Base-by-base conservation (phyloP, 2,113 vertebrate species). In the Zosterops japonicus region DNA sequence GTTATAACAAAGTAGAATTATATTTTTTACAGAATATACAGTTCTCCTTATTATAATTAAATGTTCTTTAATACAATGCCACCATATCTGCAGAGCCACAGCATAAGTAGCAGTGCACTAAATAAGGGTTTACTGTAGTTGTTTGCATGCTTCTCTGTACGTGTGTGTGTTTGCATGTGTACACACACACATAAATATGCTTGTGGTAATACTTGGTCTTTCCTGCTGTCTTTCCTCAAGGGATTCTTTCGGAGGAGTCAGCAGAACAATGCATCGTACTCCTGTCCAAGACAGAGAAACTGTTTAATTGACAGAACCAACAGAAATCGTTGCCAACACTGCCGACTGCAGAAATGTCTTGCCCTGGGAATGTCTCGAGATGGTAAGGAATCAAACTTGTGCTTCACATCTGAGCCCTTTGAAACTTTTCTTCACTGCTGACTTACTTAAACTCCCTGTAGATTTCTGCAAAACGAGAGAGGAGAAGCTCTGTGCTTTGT, bases 221-320 rank as follows among this genome's bases (percentile, higher is more conserved):
- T 76, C 71, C 80, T 61, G 56, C 44, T 61, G 27, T 84, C 65
- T 97, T 90, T 25, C 59, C 81, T 69, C 79, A 96, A 99, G 99
- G 99, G 99, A 89, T 99, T 99, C 98, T 99, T 99, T 96, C 98
- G 99, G 97, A 98, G 99, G 90, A 99, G 99, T 98, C 99, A 99
- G 97, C 99, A 99, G 98, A 99, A 99, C 97, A 99, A 99, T 95
- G 99, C 99, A 69, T 98, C 99, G 42, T 99, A 99, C 94, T 99
- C 99, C 94, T 99, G 99, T 97, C 99, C 99, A 77, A 98, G 99
- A 96, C 99, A 99, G 98, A 99, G 99, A 98, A 99, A 99, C 98
- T 99, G 99, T 98, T 99, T 99, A 98, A 99, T 99, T 96, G 99
- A 99, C 98, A 99, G 99, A 98, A 99, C 99, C 92, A 99, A 99